Conservation (phyloP, 1,140 invertebrate species). For the Aphis gossypii region DNA sequence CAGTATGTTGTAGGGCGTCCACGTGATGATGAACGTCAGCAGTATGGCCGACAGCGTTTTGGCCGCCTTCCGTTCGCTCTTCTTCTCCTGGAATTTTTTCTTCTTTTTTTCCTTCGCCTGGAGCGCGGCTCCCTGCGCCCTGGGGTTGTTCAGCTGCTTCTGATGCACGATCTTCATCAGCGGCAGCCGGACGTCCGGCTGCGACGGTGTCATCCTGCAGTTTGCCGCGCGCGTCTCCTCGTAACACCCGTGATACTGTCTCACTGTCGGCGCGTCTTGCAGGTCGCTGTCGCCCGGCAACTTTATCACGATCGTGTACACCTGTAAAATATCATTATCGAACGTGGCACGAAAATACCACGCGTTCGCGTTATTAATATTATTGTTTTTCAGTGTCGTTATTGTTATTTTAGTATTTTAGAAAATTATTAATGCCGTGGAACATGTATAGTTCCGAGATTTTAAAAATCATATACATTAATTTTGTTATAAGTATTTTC, state of each 20-base stretch:
- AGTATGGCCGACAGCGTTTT: conserved; percentile 97
- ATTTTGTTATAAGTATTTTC: neutral
- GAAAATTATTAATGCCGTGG: neutral
- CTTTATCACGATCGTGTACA: conserved; percentile 92
- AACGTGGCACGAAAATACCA: neutral
- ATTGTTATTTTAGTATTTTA: neutral
- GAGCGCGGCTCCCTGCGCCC: conserved; percentile 62
- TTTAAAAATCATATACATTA: too few species aligned
- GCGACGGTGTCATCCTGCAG: conserved; percentile 68
- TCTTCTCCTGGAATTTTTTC: conserved; percentile 93
- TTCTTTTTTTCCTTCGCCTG: conserved; percentile 74
- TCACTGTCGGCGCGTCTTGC: conserved; percentile 65
- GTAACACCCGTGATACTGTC: conserved; percentile 62
- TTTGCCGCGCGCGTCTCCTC: conserved; percentile 60
- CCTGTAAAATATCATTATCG: conserved; percentile 59
- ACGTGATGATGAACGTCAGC: conserved; percentile 97
- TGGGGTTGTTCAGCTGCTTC: conserved; percentile 67
- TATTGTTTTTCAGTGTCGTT: neutral
- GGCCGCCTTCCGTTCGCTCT: conserved; percentile 97
- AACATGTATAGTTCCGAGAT: neutral
- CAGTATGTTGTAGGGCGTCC: conserved; percentile 98
- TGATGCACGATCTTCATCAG: conserved; percentile 81
- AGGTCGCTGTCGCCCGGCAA: conserved; percentile 72
- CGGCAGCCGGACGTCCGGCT: conserved; percentile 82
- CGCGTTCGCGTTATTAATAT: neutral